Base-by-base conservation (phyloP, 2,797 vertebrate genomes). In the Phataginus tetradactyla region DNA sequence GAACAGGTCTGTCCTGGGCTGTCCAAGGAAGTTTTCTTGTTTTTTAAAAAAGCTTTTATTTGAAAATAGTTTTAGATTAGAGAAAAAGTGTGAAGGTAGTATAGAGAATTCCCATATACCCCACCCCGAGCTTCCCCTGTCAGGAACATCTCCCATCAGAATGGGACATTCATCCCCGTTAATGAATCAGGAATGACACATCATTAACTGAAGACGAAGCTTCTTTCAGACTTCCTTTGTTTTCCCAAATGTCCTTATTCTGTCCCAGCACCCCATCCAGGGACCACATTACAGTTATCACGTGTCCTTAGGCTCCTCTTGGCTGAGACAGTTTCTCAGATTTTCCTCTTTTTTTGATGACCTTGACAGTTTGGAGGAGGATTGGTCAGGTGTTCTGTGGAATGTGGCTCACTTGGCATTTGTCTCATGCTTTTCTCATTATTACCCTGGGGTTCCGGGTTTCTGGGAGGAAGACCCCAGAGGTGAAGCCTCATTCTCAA, bases 11-110 rank as follows among this genome's bases (percentile, higher is more conserved):
- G 37, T 53, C 37, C 87, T 84, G n/a, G 39, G 34, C 27, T 13
- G 45, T 18, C 15, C 45, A 74, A 72, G 32, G 11, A 72, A 17
- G 15, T 25, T 49, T 81, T 27, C 6, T 75, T 57, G 7, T 5
- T 10, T 78, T 88, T 89, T 49, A 93, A 74, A 81, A 49, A 64
- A 57, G 45, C 5, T n/a, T 93, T 91, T 78, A 53, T 59, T 93
- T 93, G 81, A 71, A 66, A 80, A 29, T 69, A 75, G 51, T 64
- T 95, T 95, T 90, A 68, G 29, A 21, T 45, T 51, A 49, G 14
- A 91, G 79, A 37, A 86, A 42, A 90, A 32, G 4, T 71, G 1
- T 42, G 55, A 69, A 66, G 53, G n/a, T 18, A 23, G 17, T 37
- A 21, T 8, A 86, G 68, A 37, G 34, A 49, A 7, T 66, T 57